Percentiles rank a stretch among this genome's conserved stretches.
Evolutionary conservation across 2,888 invertebrate genomes (phyloP).

Genomic region (Eurois occulta): DNA sequence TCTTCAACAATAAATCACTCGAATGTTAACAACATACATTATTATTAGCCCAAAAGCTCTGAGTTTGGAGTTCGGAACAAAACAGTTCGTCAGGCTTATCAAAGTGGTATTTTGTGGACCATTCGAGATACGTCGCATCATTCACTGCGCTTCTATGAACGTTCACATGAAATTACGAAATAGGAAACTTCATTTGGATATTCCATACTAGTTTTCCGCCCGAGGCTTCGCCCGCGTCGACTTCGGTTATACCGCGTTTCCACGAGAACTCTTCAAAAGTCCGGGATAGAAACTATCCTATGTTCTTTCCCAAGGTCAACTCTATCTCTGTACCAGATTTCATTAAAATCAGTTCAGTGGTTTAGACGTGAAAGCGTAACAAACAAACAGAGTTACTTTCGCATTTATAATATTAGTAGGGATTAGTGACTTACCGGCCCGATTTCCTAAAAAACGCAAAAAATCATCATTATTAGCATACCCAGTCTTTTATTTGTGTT

Average conservation of each 20-base stretch:
- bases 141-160: conserved; percentile 74
- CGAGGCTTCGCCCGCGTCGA: no score
- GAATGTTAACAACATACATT: conserved; percentile 41
- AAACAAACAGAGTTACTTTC: no score
- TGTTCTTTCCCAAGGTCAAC: no score
- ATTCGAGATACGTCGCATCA: conserved; percentile 74
- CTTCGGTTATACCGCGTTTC: no score
- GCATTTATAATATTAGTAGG: no score
- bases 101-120: conserved; percentile 74
- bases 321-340: no score
- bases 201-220: no score
- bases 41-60: conserved; percentile 32
- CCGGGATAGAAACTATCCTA: no score
- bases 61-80: conserved; percentile 56
- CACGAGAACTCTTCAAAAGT: no score
- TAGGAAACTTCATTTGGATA: conserved; percentile 30
- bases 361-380: no score
- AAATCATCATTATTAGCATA: not conserved
- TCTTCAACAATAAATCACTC: conserved; percentile 4
- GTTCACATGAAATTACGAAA: conserved; percentile 61
- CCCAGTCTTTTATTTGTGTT: not conserved
- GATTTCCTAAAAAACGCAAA: not conserved
- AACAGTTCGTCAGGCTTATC: conserved; percentile 73
- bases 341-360: no score
- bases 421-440: no score